Percentiles rank a stretch among this genome's conserved stretches.
Evolutionary conservation across 2,888 invertebrate genomes (phyloP).

Genomic region (Scaptomyza caliginosa): DNA sequence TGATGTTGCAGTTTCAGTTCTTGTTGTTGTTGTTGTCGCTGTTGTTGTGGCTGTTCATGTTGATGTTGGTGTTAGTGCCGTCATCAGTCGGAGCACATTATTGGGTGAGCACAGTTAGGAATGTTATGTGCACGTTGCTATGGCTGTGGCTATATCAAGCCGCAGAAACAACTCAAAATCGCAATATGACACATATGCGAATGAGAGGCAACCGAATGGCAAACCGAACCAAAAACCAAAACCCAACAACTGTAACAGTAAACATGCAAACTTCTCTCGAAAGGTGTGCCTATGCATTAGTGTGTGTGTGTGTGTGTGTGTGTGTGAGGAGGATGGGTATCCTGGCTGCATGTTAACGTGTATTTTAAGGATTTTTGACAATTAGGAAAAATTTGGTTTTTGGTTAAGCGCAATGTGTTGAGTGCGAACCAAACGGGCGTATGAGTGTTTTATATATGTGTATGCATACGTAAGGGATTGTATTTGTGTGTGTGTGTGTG

Average conservation of each 20-base stretch:
- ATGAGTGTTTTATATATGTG: constrained; percentile 32
- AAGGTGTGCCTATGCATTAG: constrained; percentile 40
- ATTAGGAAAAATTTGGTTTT: constrained; percentile 74
- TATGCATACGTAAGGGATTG: constrained; percentile 16
- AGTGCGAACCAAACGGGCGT: constrained; percentile 38
- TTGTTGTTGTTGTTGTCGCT: constrained; percentile 1
- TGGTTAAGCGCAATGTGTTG: constrained; percentile 57
- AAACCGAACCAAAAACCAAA: constrained; percentile 52
- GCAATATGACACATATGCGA: constrained; percentile 76
- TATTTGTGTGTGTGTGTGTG: background rate
- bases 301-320: constrained; percentile 7
- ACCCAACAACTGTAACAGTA: constrained; percentile 52
- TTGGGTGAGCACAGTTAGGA: constrained; percentile 4
- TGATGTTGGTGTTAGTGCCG: constrained; percentile 23
- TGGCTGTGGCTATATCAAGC: constrained; percentile 55
- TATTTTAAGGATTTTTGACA: constrained; percentile 77
- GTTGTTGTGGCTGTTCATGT: constrained; percentile 7
- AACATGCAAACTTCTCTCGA: constrained; percentile 65
- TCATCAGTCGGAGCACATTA: constrained; percentile 55
- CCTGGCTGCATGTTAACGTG: constrained; percentile 53
- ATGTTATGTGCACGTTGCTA: constrained; percentile 24
- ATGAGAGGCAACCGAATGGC: constrained; percentile 54
- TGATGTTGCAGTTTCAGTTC: constrained; percentile 2
- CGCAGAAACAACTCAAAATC: constrained; percentile 77
- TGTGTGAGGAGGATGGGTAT: constrained; percentile 5